Conservation (phyloP, 2,888 invertebrate genomes). For the Monochamus alternatus region DNA sequence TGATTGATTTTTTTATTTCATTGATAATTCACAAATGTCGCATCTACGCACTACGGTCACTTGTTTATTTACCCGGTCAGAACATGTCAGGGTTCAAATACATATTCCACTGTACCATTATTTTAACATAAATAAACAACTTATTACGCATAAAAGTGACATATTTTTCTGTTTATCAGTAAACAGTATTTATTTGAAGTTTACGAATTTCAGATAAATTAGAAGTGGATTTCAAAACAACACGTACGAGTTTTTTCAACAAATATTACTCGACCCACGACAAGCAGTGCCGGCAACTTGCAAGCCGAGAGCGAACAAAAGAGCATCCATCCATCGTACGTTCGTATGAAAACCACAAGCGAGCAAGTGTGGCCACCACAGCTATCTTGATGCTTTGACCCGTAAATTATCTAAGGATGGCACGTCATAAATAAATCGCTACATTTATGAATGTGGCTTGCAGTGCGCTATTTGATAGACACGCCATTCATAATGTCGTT, state of each 20-base stretch:
- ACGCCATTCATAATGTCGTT: slow-evolving; percentile 61
- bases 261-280: neutral
- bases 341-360: slow-evolving; percentile 45
- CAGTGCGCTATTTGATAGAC: slow-evolving; percentile 63
- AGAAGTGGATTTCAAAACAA: no score
- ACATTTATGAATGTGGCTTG: slow-evolving; percentile 69
- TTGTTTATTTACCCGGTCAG: slow-evolving; percentile 29
- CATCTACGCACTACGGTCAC: slow-evolving; percentile 37
- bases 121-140: slow-evolving; percentile 28
- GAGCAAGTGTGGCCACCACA: slow-evolving; percentile 61
- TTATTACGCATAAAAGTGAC: slow-evolving; percentile 35
- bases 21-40: slow-evolving; percentile 41
- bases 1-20: slow-evolving; percentile 46
- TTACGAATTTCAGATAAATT: slow-evolving; percentile 6
- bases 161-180: slow-evolving; percentile 22
- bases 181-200: slow-evolving; percentile 7
- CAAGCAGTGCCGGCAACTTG: neutral
- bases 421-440: slow-evolving; percentile 70
- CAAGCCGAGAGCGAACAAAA: slow-evolving; percentile 47
- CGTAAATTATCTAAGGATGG: slow-evolving; percentile 70
- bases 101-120: slow-evolving; percentile 23
- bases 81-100: slow-evolving; percentile 25
- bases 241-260: neutral
- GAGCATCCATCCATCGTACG: slow-evolving; percentile 41
- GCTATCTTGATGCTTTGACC: slow-evolving; percentile 68